Evolutionary conservation across 2,113 vertebrate species (phyloP).

Genomic region (Sakesphorus luctuosus): DNA sequence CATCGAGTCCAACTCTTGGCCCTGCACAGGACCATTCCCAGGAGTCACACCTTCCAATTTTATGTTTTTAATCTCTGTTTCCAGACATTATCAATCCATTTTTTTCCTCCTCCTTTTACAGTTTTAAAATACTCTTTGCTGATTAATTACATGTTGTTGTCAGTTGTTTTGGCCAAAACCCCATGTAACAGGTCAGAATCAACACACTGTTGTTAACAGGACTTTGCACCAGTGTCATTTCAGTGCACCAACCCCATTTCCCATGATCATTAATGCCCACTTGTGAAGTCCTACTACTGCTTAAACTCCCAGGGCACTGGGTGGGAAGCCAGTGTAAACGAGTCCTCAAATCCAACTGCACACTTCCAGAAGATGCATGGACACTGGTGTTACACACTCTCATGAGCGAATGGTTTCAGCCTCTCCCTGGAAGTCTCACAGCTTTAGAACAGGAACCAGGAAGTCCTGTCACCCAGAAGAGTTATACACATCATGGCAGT

Average conservation of each 20-base stretch:
- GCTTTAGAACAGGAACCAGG: not conserved
- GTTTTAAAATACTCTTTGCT: not conserved
- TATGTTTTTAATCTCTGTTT: not conserved
- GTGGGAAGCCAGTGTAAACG: not conserved
- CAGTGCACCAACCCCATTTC: not conserved
- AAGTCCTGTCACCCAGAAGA: not conserved
- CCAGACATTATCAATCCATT: not conserved
- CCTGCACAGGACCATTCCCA: not conserved
- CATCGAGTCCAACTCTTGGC: not conserved
- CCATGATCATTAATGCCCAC: not conserved
- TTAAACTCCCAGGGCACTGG: not conserved
- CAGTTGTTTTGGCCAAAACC: not conserved
- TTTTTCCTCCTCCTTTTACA: not conserved
- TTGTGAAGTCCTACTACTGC: not conserved
- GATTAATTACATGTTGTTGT: not conserved
- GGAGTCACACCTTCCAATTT: not conserved
- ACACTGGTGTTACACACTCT: fast-evolving
- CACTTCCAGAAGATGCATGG: not conserved
- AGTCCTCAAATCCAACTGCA: not conserved
- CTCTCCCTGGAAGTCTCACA: not conserved
- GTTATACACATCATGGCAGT: fast-evolving
- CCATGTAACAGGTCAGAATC: not conserved
- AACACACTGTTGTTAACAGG: not conserved
- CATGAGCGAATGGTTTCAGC: fast-evolving
- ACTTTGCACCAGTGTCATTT: not conserved